Evolutionary conservation across 2,888 invertebrate species (phyloP).

Genomic region (Dicranocentrus wangi): DNA sequence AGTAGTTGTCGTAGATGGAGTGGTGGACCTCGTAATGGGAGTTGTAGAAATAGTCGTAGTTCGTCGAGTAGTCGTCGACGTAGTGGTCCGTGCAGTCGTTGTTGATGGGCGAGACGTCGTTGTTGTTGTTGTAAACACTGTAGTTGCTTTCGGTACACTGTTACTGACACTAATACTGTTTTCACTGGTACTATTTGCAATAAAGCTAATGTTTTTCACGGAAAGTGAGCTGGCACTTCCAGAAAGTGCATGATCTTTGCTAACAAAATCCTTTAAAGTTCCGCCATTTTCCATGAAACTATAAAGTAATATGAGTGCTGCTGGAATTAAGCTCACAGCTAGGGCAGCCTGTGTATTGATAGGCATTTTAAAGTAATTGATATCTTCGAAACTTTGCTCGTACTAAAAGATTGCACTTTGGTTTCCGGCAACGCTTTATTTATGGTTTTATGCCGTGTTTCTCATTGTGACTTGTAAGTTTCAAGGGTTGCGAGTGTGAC

Average conservation of each 20-base stretch:
- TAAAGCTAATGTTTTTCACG: slow-evolving; percentile 46
- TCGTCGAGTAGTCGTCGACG: neutral
- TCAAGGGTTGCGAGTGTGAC: no score
- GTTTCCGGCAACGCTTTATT: neutral
- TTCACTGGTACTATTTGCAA: slow-evolving; percentile 15
- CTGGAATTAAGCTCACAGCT: slow-evolving; percentile 64
- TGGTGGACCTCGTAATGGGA: neutral
- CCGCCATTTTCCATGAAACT: slow-evolving; percentile 56
- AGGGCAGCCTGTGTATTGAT: slow-evolving; percentile 54
- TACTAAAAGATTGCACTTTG: no score
- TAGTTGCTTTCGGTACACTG: neutral
- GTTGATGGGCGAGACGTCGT: slow-evolving; percentile 1
- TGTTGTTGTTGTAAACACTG: neutral
- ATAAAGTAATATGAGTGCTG: slow-evolving; percentile 57
- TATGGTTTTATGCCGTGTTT: no score
- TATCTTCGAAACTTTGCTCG: no score
- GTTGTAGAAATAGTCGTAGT: neutral
- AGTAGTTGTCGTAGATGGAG: slow-evolving; percentile 26
- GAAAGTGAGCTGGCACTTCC: slow-evolving; percentile 44
- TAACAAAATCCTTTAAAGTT: slow-evolving; percentile 34
- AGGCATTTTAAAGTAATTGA: slow-evolving; percentile 50
- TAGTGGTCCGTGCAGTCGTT: neutral
- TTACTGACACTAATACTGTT: neutral
- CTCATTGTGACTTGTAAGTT: no score
- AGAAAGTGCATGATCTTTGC: slow-evolving; percentile 1